Conservation (phyloP, 64 coral and sea anemone species). For the Hydrozoanthus tunicans region DNA sequence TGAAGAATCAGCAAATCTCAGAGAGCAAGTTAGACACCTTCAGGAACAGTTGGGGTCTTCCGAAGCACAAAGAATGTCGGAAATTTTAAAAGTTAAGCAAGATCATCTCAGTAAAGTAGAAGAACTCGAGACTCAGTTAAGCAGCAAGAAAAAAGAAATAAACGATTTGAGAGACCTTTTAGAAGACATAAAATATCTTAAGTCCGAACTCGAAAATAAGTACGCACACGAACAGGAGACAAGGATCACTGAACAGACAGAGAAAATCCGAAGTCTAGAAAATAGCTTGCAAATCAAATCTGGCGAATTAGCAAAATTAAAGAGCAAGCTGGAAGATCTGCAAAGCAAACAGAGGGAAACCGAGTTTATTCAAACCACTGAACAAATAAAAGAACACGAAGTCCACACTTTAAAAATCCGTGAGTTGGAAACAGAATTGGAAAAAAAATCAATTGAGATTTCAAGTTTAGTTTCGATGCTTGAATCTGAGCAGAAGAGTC, state of each 20-base stretch:
- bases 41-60: constrained; percentile 48
- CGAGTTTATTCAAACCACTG: constrained; percentile 61
- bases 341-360: constrained; percentile 42
- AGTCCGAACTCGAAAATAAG: constrained; percentile 33
- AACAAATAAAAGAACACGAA: constrained; percentile 71
- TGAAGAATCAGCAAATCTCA: constrained; percentile 28
- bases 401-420: constrained; percentile 50
- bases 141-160: constrained; percentile 33
- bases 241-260: constrained; percentile 11
- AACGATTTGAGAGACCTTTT: constrained; percentile 29
- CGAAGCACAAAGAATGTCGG: constrained; percentile 54
- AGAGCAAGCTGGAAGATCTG: constrained; percentile 49
- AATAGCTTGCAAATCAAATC: constrained; percentile 39
- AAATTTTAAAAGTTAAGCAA: constrained; percentile 34
- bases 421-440: constrained; percentile 54
- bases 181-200: constrained; percentile 33
- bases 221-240: constrained; percentile 27
- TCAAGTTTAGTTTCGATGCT: constrained; percentile 55
- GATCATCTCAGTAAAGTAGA: constrained; percentile 42
- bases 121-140: constrained; percentile 24
- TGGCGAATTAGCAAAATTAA: constrained; percentile 29
- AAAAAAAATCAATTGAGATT: constrained; percentile 62
- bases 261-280: constrained; percentile 33
- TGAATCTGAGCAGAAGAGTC: constrained; percentile 62
- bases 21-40: constrained; percentile 43